Percentiles rank a stretch among this genome's conserved stretches.
Conservation (phyloP, 2,888 invertebrate genomes). For the Cephus pygmeus region DNA sequence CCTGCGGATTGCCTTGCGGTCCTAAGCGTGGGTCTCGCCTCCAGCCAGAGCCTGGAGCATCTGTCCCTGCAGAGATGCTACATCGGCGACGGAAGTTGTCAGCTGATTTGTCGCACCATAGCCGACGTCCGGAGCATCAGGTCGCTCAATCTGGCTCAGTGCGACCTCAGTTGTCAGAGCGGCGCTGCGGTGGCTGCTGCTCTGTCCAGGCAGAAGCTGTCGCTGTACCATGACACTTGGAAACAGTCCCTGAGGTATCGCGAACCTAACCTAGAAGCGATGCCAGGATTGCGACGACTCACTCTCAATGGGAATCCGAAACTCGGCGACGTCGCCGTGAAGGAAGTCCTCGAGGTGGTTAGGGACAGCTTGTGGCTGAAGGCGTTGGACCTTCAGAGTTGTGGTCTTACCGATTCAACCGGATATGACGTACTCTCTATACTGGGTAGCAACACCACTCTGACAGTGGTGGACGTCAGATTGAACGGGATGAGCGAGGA, state of each 20-base stretch:
- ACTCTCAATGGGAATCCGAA: constrained; percentile 77
- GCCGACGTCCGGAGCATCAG: constrained; percentile 76
- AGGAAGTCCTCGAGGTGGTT: constrained; percentile 74
- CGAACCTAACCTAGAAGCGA: constrained; percentile 77
- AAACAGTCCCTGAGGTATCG: constrained; percentile 83
- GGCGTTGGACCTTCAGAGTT: constrained; percentile 81
- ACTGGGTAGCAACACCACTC: constrained; percentile 73
- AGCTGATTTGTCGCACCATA: constrained; percentile 76
- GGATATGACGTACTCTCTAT: constrained; percentile 71
- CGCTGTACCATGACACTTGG: constrained; percentile 85
- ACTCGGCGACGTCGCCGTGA: constrained; percentile 75
- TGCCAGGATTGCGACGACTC: constrained; percentile 79
- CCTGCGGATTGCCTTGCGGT: constrained; percentile 75
- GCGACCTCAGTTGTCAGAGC: constrained; percentile 74
- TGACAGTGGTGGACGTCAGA: constrained; percentile 77
- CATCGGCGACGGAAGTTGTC: constrained; percentile 79
- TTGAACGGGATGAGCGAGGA: constrained; percentile 72
- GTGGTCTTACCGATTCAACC: constrained; percentile 76
- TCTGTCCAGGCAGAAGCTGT: constrained; percentile 74
- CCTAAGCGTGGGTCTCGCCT: constrained; percentile 71
- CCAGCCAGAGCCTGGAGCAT: constrained; percentile 75
- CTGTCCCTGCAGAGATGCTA: constrained; percentile 76
- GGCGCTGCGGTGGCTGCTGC: constrained; percentile 73
- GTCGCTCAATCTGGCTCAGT: constrained; percentile 76
- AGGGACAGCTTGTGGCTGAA: constrained; percentile 86